phyloP scores from a whole-genome alignment of 2,888 invertebrate species.

The Lycia hirtaria region DNA sequence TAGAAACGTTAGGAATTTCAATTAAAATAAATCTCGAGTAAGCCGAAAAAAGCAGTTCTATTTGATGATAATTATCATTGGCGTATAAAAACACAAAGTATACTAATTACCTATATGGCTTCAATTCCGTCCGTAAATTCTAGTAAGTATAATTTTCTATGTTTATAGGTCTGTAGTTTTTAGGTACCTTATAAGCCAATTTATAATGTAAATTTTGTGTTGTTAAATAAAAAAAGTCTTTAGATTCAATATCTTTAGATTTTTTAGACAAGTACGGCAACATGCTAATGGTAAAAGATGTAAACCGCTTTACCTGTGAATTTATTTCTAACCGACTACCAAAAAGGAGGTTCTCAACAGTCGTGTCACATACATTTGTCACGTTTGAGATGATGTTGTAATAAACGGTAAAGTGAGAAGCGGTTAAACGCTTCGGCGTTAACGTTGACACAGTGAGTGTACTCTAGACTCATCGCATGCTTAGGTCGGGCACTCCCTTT shows the following conservation, averaged over 20 bases:
- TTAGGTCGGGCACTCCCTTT: too few species aligned
- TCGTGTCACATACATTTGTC: not conserved
- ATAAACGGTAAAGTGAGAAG: not conserved
- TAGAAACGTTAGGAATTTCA: not conserved
- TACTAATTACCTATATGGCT: not conserved
- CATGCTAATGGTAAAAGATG: too few species aligned
- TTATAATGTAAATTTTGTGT: too few species aligned
- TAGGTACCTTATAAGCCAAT: too few species aligned
- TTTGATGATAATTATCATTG: slow-evolving; percentile 4
- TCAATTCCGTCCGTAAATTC: too few species aligned
- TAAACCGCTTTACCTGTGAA: too few species aligned
- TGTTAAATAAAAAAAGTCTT: not conserved
- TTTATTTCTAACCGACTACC: too few species aligned
- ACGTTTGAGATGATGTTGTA: not conserved
- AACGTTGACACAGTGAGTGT: too few species aligned
- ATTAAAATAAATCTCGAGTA: slow-evolving; percentile 3
- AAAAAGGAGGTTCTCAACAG: not conserved
- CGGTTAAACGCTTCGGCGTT: too few species aligned
- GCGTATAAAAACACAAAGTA: not conserved
- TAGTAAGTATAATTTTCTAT: too few species aligned
- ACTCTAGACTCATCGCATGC: too few species aligned
- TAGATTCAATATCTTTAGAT: not conserved
- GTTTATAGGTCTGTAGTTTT: too few species aligned
- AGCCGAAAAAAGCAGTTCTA: not conserved
- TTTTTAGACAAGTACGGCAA: not conserved